Base-by-base conservation (phyloP, 1,140 invertebrate genomes). In the Diorhabda elongata region DNA sequence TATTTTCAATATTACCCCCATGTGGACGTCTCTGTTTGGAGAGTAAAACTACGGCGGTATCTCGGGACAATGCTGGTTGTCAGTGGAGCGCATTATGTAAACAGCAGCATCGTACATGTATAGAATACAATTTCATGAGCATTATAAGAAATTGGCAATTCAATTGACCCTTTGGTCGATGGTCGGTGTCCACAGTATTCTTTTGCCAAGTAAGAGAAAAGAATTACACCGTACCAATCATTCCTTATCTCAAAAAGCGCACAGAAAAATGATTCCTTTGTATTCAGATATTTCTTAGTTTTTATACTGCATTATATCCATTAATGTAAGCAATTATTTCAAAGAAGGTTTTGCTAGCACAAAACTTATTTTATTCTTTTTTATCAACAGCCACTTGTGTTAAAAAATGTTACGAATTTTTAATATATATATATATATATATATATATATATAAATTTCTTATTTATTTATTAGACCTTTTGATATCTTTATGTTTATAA, bases 101-200 rank as follows among this genome's bases (percentile, higher is more conserved):
- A 74, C 74, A 75, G 65, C 69, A 75, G 68, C 71, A 69, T 60
- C 67, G 73, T 71, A 76, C 74, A 76, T 72, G 73, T 74, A 71
- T 66, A 70, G 74, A 76, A 76, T 76, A 76, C 73, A 76, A 73
- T 74, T 74, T 74, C 68, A 63, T 69, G 73, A 70, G 73, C 73
- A 74, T 76, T 76, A 74, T 76, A 76, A 76, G 74, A 76, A 74
- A 76, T 76, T 76, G 74, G 74, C 74, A 76, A 76, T 76, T 76
- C 74, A 76, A 76, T 76, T 76, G 73, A 73, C 70, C 73, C 71
- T 73, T 72, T 68, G 73, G 67, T 69, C 66, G 71, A 56, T 65
- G 69, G 57, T 64, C 69, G 62, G 56, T 64, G 66, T 66, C 62
- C 61, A 67, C 64, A 70, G 68, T 66, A 67, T 72, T 72, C 71